Conservation (phyloP, 2,888 invertebrate species). For the Phyllotreta cruciferae region DNA sequence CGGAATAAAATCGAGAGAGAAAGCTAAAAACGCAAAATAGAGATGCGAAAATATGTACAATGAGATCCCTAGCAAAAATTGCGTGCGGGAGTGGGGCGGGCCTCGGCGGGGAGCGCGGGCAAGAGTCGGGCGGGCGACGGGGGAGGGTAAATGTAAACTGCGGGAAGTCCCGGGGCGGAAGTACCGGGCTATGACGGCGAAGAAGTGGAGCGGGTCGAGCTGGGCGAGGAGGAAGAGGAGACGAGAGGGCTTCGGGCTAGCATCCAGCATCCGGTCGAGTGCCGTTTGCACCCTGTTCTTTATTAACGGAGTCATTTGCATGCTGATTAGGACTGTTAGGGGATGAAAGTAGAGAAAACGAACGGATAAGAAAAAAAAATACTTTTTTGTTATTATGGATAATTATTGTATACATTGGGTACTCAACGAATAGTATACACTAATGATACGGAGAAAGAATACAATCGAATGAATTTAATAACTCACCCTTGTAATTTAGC, state of each 20-base stretch:
- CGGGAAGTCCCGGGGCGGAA: conserved; percentile 50
- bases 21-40: conserved; percentile 58
- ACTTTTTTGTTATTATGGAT: no score
- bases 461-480: no score
- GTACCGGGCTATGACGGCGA: conserved; percentile 42
- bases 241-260: conserved; percentile 10
- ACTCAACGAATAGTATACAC: no score
- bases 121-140: conserved; percentile 38
- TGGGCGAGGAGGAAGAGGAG: no score
- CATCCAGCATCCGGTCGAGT: conserved; percentile 40
- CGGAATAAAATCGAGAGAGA: conserved; percentile 55
- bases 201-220: conserved; percentile 29
- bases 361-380: not conserved
- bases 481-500: no score
- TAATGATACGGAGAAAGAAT: no score
- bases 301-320: conserved; percentile 24
- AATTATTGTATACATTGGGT: no score
- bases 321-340: conserved; percentile 19
- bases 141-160: conserved; percentile 48
- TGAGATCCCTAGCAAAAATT: conserved; percentile 57
- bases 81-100: conserved; percentile 48
- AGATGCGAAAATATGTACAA: conserved; percentile 58
- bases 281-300: conserved; percentile 39
- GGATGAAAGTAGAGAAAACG: conserved; percentile 9
- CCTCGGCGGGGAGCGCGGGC: conserved; percentile 40